Percentiles rank a stretch among this genome's conserved stretches.
Conservation (phyloP, 92 coral and sea anemone genomes). For the Heteractis magnifica region DNA sequence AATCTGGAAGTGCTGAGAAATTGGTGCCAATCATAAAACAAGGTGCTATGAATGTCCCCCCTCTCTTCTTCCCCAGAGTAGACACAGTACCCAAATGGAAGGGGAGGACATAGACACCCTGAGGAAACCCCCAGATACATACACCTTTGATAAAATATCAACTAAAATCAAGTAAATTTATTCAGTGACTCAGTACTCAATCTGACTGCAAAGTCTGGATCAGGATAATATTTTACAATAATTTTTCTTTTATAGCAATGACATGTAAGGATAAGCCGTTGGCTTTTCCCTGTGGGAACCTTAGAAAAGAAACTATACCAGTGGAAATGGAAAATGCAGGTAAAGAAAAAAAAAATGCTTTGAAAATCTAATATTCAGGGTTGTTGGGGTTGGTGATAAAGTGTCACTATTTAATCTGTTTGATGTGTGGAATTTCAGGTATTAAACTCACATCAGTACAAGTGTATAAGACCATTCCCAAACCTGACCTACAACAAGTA, state of each 20-base stretch:
- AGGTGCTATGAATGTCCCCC: conserved; percentile 23
- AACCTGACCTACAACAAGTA: conserved; percentile 32
- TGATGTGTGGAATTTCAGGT: conserved; percentile 20
- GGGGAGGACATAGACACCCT: too few relatives aligned
- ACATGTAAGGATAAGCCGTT: conserved; percentile 57
- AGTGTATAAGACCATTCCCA: conserved; percentile 57
- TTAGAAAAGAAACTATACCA: conserved; percentile 90
- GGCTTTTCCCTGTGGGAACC: conserved; percentile 94
- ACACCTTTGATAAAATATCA: too few relatives aligned
- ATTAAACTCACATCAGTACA: conserved; percentile 48
- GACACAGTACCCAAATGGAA: too few relatives aligned
- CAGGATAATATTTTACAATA: not conserved
- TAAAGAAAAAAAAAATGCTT: not conserved
- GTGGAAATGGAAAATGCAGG: conserved; percentile 73
- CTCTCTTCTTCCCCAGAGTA: too few relatives aligned
- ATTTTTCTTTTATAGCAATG: not conserved
- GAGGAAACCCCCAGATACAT: too few relatives aligned
- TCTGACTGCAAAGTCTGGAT: too few relatives aligned
- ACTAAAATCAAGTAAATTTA: too few relatives aligned
- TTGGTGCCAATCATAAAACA: conserved; percentile 61
- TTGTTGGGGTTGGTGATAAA: not conserved
- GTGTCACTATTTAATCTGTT: not conserved
- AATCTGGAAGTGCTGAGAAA: conserved; percentile 75
- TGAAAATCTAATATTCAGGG: not conserved
- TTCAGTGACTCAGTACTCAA: too few relatives aligned